Conservation (phyloP, 2,113 vertebrate genomes). For the Leucopsar rothschildi region DNA sequence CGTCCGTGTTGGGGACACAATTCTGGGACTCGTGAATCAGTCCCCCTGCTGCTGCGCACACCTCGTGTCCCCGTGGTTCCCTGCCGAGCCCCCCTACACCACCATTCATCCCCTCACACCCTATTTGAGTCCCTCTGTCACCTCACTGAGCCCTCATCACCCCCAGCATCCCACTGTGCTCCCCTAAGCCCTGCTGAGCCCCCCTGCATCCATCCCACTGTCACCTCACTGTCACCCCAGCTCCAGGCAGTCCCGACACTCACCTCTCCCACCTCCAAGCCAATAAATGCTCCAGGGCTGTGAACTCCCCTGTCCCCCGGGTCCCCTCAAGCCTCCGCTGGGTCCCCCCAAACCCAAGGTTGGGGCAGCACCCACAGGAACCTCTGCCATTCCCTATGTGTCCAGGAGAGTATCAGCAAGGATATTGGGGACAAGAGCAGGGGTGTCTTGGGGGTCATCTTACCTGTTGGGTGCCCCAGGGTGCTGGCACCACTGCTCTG, state of each 20-base stretch:
- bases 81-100: too few relatives aligned
- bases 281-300: fast-evolving
- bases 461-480: neutral
- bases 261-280: neutral
- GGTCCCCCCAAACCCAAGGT: neutral
- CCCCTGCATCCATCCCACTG: neutral
- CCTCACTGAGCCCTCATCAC: neutral
- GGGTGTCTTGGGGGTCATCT: neutral
- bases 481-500: fast-evolving
- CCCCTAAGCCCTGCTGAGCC: neutral
- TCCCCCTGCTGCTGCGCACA: fast-evolving
- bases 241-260: neutral
- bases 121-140: neutral
- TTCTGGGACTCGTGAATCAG: neutral
- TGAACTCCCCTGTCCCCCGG: neutral
- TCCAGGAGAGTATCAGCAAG: fast-evolving
- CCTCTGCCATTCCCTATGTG: fast-evolving
- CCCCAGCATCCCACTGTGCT: neutral
- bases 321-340: fast-evolving
- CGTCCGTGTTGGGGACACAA: too few relatives aligned
- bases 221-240: neutral
- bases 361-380: neutral
- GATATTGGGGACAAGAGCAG: neutral
- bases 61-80: neutral
- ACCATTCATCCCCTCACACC: neutral